Percentiles rank a stretch among this genome's conserved stretches.
phyloP scores from a whole-genome alignment of 2,888 invertebrate species.

The Ectemnius lituratus region DNA sequence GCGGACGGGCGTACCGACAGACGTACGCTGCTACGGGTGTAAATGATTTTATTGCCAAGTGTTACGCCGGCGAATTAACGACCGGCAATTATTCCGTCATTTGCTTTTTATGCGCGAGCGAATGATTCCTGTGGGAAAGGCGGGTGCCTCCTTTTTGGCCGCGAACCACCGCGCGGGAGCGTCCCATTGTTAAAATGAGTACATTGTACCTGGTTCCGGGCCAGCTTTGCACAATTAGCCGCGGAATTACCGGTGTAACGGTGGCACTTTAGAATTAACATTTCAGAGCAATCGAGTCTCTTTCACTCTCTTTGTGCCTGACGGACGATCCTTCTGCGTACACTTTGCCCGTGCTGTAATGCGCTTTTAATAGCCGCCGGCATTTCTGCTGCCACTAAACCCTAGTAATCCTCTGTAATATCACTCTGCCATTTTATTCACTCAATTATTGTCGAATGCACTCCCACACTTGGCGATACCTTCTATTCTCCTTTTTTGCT shows the following conservation, averaged over 20 bases:
- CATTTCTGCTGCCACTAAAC: not conserved
- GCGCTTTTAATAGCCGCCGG: not conserved
- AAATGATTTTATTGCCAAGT: slow-evolving; percentile 60
- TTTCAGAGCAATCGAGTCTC: not conserved
- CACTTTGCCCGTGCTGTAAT: not conserved
- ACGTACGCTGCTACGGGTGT: slow-evolving; percentile 38
- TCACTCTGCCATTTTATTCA: not conserved
- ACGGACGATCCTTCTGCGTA: too few relatives aligned
- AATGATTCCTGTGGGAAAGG: slow-evolving; percentile 55
- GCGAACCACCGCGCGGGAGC: slow-evolving; percentile 16
- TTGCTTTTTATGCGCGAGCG: slow-evolving; percentile 53
- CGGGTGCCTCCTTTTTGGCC: slow-evolving; percentile 32
- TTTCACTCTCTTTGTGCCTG: not conserved
- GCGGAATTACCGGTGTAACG: slow-evolving; percentile 4
- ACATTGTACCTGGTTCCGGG: slow-evolving; percentile 44
- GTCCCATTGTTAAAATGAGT: slow-evolving; percentile 30
- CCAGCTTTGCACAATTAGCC: slow-evolving; percentile 41
- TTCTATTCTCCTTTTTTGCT: not conserved
- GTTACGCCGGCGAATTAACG: slow-evolving; percentile 52
- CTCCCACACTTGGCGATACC: not conserved
- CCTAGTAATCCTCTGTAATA: not conserved
- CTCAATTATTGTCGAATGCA: not conserved
- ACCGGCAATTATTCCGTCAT: slow-evolving; percentile 54
- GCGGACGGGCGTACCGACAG: slow-evolving; percentile 44
- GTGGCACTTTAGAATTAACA: slow-evolving; percentile 8